Percentiles rank a stretch among this genome's conserved stretches.
phyloP scores from a whole-genome alignment of 2,797 vertebrate genomes.

The Caiman crocodilus region DNA sequence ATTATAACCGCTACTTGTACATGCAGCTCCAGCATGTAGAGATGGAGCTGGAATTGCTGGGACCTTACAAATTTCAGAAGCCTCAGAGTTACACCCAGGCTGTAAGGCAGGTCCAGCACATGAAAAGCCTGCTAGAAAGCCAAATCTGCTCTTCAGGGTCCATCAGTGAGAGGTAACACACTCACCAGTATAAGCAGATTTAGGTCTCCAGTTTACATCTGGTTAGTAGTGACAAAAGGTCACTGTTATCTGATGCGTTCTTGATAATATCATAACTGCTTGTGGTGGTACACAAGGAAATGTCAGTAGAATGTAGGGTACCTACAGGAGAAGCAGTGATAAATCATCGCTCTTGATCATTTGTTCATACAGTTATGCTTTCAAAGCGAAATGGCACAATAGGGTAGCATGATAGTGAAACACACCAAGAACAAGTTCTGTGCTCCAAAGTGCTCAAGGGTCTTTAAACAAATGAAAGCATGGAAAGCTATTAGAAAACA shows the following conservation, averaged over 20 bases:
- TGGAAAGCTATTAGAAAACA: conserved; percentile 3
- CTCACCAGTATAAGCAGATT: conserved; percentile 1
- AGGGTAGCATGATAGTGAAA: background rate
- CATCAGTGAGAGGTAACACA: conserved; percentile 68
- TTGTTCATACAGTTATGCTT: background rate
- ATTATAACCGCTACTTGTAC: conserved; percentile 87
- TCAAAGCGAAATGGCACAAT: background rate
- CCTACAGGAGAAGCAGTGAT: conserved; percentile 23
- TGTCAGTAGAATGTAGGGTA: background rate
- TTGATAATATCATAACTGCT: conserved; percentile 25
- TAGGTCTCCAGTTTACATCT: conserved; percentile 3
- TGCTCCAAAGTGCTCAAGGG: background rate
- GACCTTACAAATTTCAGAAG: conserved; percentile 83
- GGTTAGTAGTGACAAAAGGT: background rate
- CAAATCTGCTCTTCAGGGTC: conserved; percentile 51
- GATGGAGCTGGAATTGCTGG: conserved; percentile 86
- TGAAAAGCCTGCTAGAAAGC: conserved; percentile 87
- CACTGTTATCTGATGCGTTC: background rate
- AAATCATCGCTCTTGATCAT: background rate
- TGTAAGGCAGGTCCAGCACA: conserved; percentile 87
- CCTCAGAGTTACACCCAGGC: conserved; percentile 85
- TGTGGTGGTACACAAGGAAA: background rate
- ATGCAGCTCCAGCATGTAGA: conserved; percentile 90
- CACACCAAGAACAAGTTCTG: background rate
- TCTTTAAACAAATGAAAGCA: background rate